Base-by-base conservation (phyloP, 2,888 invertebrate genomes). In the Drosophila anomelani region DNA sequence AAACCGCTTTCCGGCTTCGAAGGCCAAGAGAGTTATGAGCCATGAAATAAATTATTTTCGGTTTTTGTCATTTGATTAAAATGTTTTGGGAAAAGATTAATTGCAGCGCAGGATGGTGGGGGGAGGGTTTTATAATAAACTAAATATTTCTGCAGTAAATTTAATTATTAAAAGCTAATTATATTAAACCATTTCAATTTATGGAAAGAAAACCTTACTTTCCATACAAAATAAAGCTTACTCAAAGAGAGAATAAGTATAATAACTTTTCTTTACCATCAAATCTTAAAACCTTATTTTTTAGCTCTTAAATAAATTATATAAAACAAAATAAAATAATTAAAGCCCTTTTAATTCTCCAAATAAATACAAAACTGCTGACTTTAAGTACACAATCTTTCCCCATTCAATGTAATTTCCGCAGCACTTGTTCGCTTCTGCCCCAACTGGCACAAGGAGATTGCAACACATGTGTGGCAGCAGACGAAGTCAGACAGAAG, bases 51-150 rank as follows among this genome's bases (percentile, higher is more conserved):
- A 84, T 85, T 88, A 86, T 76, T 75, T 81, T 77, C 73, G 63
- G 71, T 46, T 75, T 75, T 75, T 81, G 81, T 83, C 87, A 86
- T 86, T 88, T 88, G 89, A 88, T 86, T 88, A 86, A 86, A 84
- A 79, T 86, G 78, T 88, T 77, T 57, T 67, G 68, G 68, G 69
- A 72, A 57, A 8, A 84, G 85, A 82, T 76, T 67, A 75, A 88
- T 88, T 80, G 78, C 75, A 71, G 20, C 20, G 51, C 78, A 69
- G 32, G 23, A 55, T 62, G 54, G 63, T 36, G 39, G 61, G 46
- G 6, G n/a, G n/a, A n/a, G n/a, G n/a, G n/a, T n/a, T n/a, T n/a
- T n/a, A n/a, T n/a, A n/a, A n/a, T n/a, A n/a, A n/a, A n/a, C n/a
- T n/a, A n/a, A n/a, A n/a, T n/a, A n/a, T n/a, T n/a, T n/a, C n/a